Percentiles rank a stretch among this genome's conserved stretches.
Evolutionary conservation across 2,888 invertebrate genomes (phyloP).

Genomic region (Teinopalpus imperialis): DNA sequence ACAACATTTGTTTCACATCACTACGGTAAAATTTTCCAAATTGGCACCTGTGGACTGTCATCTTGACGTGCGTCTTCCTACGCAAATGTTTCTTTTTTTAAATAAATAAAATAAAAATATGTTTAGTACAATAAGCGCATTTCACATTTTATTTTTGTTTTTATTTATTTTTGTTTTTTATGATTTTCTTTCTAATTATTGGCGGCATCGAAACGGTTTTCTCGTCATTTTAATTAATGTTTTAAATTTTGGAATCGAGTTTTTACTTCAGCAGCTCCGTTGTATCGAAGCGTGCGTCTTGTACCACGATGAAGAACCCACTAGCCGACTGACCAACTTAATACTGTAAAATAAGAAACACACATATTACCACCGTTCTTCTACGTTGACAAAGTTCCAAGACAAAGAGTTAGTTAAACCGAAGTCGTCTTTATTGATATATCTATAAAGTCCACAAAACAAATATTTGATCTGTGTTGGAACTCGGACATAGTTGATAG

Average conservation of each 20-base stretch:
- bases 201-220: slow-evolving; percentile 50
- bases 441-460: slow-evolving; percentile 14
- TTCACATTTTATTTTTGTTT: slow-evolving; percentile 51
- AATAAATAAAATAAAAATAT: slow-evolving; percentile 35
- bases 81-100: slow-evolving; percentile 41
- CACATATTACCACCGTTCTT: slow-evolving; percentile 61
- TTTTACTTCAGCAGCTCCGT: slow-evolving; percentile 9
- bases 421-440: slow-evolving; percentile 11
- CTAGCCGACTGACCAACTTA: slow-evolving; percentile 81
- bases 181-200: no score
- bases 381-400: slow-evolving; percentile 47
- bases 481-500: slow-evolving; percentile 53
- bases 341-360: slow-evolving; percentile 79
- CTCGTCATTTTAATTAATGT: slow-evolving; percentile 56
- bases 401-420: background rate
- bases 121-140: slow-evolving; percentile 8
- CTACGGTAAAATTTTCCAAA: slow-evolving; percentile 53
- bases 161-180: slow-evolving; percentile 1
- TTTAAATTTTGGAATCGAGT: slow-evolving; percentile 15
- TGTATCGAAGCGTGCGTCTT: slow-evolving; percentile 50
- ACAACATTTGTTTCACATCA: slow-evolving; percentile 67
- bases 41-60: slow-evolving; percentile 70
- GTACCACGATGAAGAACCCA: slow-evolving; percentile 60
- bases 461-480: slow-evolving; percentile 29
- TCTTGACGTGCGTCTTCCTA: slow-evolving; percentile 60